These are phyloP conservation scores for Periplaneta americana DNA, from an alignment of 1,140 invertebrate species.

Conservation along the genomic window DNA sequence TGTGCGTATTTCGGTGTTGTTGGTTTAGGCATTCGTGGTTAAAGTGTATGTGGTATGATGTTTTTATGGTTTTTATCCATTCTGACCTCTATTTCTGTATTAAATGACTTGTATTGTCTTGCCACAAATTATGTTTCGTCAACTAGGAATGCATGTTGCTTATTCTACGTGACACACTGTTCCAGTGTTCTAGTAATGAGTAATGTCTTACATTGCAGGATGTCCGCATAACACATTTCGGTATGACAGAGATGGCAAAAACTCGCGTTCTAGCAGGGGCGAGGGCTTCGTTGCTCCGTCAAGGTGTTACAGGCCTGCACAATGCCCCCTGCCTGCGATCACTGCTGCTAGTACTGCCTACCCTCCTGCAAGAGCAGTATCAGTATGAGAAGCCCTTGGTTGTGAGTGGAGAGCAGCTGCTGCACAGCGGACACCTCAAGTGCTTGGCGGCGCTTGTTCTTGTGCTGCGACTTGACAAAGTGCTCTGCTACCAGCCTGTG, in stretches of 20 bases:
- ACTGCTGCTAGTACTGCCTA: slow-evolving; percentile 46
- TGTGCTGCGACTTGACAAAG: slow-evolving; percentile 47
- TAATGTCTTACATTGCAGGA: slow-evolving; percentile 33
- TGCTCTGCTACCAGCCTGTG: slow-evolving; percentile 43
- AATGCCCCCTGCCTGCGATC: slow-evolving; percentile 50
- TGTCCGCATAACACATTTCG: slow-evolving; percentile 43
- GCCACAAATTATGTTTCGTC: too few species aligned
- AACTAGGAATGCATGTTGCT: too few species aligned
- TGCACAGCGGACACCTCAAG: slow-evolving; percentile 56
- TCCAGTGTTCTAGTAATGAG: too few species aligned
- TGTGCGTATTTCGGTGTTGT: too few species aligned
- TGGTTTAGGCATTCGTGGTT: too few species aligned
- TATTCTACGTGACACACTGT: too few species aligned
- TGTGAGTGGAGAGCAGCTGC: slow-evolving; percentile 51
- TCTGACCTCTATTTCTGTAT: too few species aligned
- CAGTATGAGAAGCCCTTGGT: slow-evolving; percentile 50
- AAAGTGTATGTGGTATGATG: too few species aligned
- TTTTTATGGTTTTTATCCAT: too few species aligned
- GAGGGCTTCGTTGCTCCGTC: slow-evolving; percentile 42
- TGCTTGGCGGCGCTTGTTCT: slow-evolving; percentile 49
- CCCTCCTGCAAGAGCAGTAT: slow-evolving; percentile 49
- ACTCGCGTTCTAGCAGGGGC: slow-evolving; percentile 43
- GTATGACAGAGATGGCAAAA: slow-evolving; percentile 36
- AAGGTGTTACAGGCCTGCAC: slow-evolving; percentile 48
- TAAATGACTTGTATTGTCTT: too few species aligned